phyloP scores from a whole-genome alignment of 2,797 vertebrate species.

The Mus caroli region DNA sequence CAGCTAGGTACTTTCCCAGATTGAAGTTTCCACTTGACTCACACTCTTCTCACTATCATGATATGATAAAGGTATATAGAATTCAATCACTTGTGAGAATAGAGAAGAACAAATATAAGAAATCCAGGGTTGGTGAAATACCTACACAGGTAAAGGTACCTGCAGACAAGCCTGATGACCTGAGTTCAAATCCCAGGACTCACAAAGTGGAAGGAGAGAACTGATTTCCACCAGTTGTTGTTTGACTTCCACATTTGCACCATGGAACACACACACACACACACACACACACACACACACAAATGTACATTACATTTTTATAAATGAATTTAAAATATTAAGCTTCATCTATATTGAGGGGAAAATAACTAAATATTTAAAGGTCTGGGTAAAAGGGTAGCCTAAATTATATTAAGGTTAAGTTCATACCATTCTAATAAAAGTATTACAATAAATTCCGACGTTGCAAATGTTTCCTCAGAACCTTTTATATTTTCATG shows the following conservation, averaged over 20 bases:
- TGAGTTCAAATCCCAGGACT: neutral
- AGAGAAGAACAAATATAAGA: neutral
- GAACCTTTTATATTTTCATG: neutral
- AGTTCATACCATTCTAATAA: neutral
- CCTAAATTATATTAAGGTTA: neutral
- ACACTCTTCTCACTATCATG: rapidly evolving
- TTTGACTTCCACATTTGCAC: neutral
- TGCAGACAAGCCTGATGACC: neutral
- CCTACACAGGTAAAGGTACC: neutral
- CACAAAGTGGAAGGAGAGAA: neutral
- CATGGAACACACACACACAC: neutral
- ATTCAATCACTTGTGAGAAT: neutral
- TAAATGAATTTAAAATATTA: neutral
- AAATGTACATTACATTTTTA: neutral
- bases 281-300: neutral
- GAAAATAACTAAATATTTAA: constrained; percentile 29
- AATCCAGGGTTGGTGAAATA: neutral
- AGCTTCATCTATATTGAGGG: constrained; percentile 8
- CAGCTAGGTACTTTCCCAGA: neutral
- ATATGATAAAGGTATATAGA: neutral
- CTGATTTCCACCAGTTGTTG: neutral
- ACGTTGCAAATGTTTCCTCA: constrained; percentile 7
- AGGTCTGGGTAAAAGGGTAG: neutral
- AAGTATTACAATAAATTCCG: constrained; percentile 6
- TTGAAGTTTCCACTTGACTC: neutral